Evolutionary conservation across 1,140 invertebrate genomes (phyloP), one percentile per base, ranked within the genome.

Genomic region (Choristoneura fumiferana): DNA sequence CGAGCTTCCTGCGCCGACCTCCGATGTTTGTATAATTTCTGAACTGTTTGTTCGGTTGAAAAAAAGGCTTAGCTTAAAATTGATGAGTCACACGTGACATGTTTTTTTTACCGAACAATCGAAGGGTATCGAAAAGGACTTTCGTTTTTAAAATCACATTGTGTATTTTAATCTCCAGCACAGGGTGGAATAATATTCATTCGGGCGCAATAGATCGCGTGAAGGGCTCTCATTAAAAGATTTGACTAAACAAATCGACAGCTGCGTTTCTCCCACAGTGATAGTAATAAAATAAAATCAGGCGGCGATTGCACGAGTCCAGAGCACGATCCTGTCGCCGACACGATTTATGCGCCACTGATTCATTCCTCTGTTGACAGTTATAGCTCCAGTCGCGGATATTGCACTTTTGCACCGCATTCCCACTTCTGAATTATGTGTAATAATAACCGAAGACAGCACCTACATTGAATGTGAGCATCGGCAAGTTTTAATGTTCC

Each of bases 301-400:
- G 63, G 58, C 58, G 62, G 56, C 67, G 65, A 70, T 71, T 65
- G 73, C 66, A 58, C 43, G 63, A 65, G 60, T 37, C 54, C 40
- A 68, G 60, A 62, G 70, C 63, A 69, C 71, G 70, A 66, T 65
- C 62, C 67, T 74, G 81, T 84, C 69, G 63, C 58, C 61, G 56
- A 57, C 54, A 65, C 71, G 74, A 86, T 86, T 86, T 86, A 86
- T 84, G 60, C 43, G 57, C 71, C 70, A 73, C 69, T 87, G 81
- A 87, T 87, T 84, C 79, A 85, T 83, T 77, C 65, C 58, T 60
- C 55, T 65, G 78, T 72, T 80, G 80, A 86, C 79, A 86, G 76
- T 82, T 79, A 84, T 80, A 76, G 78, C 74, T 62, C 63, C 39
- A 59, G 56, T 71, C 61, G 67, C 74, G 73, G 80, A 80, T 83